phyloP scores from a whole-genome alignment of 2,113 vertebrate genomes.

The Cyprinus carpio region DNA sequence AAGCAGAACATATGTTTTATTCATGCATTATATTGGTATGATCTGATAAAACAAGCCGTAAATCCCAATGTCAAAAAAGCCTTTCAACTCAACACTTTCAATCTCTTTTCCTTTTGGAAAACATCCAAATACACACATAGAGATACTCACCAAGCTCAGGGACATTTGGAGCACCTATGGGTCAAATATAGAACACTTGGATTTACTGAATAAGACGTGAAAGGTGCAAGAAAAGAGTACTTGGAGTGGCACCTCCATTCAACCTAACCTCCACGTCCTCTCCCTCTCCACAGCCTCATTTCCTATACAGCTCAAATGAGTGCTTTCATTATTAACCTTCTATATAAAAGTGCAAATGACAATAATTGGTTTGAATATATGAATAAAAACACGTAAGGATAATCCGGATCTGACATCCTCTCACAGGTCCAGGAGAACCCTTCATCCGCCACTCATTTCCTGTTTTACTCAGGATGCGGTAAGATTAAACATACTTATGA shows the following conservation, averaged over 20 bases:
- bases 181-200: constrained; percentile 17
- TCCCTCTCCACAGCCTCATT: constrained; percentile 21
- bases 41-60: constrained; percentile 18
- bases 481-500: constrained; percentile 13
- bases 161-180: constrained; percentile 12
- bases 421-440: constrained; percentile 26
- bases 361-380: constrained; percentile 75
- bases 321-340: constrained; percentile 72
- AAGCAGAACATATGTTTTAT: constrained; percentile 14
- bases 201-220: constrained; percentile 29
- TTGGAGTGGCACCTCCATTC: constrained; percentile 36
- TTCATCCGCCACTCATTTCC: constrained; percentile 38
- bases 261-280: constrained; percentile 1
- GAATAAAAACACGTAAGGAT: constrained; percentile 72
- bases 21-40: constrained; percentile 11
- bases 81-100: constrained; percentile 6
- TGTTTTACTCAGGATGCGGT: constrained; percentile 14
- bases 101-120: background rate
- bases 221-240: constrained; percentile 20
- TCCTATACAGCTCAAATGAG: constrained; percentile 65
- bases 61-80: constrained; percentile 3
- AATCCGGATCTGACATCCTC: constrained; percentile 65
- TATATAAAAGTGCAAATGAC: constrained; percentile 70
- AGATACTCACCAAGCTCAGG: background rate
- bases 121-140: background rate